Percentiles rank a stretch among this genome's conserved stretches.
Evolutionary conservation across 2,888 invertebrate genomes (phyloP).

Genomic region (Andrena bucephala): DNA sequence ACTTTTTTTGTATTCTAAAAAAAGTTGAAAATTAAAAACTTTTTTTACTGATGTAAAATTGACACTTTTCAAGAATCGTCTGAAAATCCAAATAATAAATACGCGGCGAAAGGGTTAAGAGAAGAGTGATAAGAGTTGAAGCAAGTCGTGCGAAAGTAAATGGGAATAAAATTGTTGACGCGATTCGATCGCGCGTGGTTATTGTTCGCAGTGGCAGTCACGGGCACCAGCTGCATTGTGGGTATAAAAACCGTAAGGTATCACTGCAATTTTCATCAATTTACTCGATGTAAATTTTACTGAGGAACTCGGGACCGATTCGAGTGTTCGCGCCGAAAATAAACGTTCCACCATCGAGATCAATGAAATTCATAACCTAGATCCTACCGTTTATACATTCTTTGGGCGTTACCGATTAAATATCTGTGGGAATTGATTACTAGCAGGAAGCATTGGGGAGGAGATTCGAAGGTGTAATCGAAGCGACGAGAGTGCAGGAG

Average conservation of each 20-base stretch:
- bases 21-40: too few species aligned
- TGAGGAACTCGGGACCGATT: conserved; percentile 31
- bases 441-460: too few species aligned
- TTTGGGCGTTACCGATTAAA: conserved; percentile 28
- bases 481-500: too few species aligned
- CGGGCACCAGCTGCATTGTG: neutral
- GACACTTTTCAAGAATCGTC: too few species aligned
- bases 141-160: too few species aligned
- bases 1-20: too few species aligned
- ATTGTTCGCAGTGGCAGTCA: neutral
- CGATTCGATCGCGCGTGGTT: conserved; percentile 13
- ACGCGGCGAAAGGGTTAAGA: too few species aligned
- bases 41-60: too few species aligned
- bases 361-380: neutral
- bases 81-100: too few species aligned
- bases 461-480: too few species aligned
- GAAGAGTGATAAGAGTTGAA: too few species aligned
- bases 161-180: neutral
- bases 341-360: conserved; percentile 9
- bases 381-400: neutral
- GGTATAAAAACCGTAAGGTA: conserved; percentile 11
- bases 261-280: conserved; percentile 29
- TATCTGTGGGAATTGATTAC: neutral
- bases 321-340: conserved; percentile 10
- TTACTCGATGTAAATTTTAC: conserved; percentile 33